Evolutionary conservation across 2,888 invertebrate species (phyloP), one percentile per base, ranked within the genome.

Genomic region (Tipula confusa): DNA sequence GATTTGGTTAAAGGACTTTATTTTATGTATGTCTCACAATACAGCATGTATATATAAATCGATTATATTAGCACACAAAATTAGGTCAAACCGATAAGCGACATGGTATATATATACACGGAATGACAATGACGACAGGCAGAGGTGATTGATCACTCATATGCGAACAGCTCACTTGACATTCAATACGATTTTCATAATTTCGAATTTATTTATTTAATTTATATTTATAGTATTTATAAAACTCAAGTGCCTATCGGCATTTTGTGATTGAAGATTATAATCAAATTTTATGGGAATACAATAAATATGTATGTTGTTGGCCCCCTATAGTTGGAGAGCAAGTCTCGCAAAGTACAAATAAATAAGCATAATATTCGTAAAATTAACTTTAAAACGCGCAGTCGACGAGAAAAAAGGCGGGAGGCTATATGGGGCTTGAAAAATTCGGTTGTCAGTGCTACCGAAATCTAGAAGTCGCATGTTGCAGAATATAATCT

Each of bases 251-350:
- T 64, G 24, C 64, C 64, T 64, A 24, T 64, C 64, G 64, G 64
- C 64, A 64, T 64, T 64, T 24, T 24, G 24, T 64, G 64, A 64
- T 64, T 64, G 64, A 64, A 64, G 64, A 64, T 64, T 64, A 64
- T 24, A 24, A 64, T 24, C 64, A 64, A 64, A 64, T 64, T 64
- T 64, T 64, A 64, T 64, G 18, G 64, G 24, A 64, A 64, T 64
- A 64, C 11, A n/a, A 64, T 64, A 64, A 64, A 64, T 24, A 43
- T 43, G 43, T 43, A 64, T 24, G 6, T n/a, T 43, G 38, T n/a
- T n/a, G n/a, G n/a, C n/a, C n/a, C n/a, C n/a, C n/a, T n/a, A n/a
- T n/a, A n/a, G n/a, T n/a, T n/a, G n/a, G n/a, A n/a, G n/a, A n/a
- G n/a, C n/a, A n/a, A n/a, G n/a, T n/a, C n/a, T n/a, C n/a, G n/a